Percentiles rank a stretch among this genome's conserved stretches.
These are phyloP conservation scores for Odontamblyopus rebecca DNA, from an alignment of 2,797 vertebrate genomes.

Conservation along the genomic window DNA sequence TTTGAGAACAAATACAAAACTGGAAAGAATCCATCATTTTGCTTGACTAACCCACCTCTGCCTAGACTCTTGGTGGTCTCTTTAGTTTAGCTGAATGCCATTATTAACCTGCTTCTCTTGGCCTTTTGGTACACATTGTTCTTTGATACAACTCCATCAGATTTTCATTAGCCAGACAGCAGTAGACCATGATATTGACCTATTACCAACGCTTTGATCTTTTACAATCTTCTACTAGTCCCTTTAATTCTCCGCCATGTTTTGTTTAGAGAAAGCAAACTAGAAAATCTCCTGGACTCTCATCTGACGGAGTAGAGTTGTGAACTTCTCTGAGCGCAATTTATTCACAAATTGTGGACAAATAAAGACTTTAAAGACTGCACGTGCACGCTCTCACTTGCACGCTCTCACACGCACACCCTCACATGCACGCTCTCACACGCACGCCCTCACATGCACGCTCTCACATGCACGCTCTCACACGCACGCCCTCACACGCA, in stretches of 20 bases:
- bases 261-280: constrained; percentile 62
- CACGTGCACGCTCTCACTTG: constrained; percentile 10
- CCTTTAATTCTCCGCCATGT: constrained; percentile 44
- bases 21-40: no score
- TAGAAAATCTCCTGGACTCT: constrained; percentile 40
- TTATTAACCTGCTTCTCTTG: constrained; percentile 74
- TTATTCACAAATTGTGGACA: constrained; percentile 49
- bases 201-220: constrained; percentile 73
- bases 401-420: no score
- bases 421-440: neutral
- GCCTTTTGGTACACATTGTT: constrained; percentile 39
- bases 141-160: constrained; percentile 79
- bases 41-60: no score
- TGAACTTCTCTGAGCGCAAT: constrained; percentile 35
- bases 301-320: constrained; percentile 40
- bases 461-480: no score
- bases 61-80: constrained; percentile 81
- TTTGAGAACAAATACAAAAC: no score
- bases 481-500: neutral
- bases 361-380: constrained; percentile 59
- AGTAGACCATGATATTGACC: constrained; percentile 65
- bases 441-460: constrained; percentile 17
- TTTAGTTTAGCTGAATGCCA: constrained; percentile 52
- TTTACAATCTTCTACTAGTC: constrained; percentile 47
- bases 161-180: constrained; percentile 83